These are phyloP conservation scores for Acrobasis suavella DNA, from an alignment of 2,888 invertebrate species.

Conservation along the genomic window DNA sequence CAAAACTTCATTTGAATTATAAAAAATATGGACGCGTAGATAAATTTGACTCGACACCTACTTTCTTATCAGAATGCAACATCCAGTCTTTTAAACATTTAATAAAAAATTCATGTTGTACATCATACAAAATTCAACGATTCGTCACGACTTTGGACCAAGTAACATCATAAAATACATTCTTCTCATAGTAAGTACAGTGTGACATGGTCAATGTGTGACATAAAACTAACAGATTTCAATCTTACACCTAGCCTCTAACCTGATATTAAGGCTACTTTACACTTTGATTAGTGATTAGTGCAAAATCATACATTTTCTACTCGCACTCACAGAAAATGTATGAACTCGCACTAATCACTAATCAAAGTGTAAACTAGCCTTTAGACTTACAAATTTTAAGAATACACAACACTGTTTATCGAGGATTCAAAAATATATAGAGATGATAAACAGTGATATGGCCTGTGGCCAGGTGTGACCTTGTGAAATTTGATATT, in stretches of 20 bases:
- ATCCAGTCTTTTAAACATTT: conserved; percentile 49
- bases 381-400: conserved; percentile 24
- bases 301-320: too few relatives aligned
- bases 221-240: conserved; percentile 27
- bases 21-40: conserved; percentile 49
- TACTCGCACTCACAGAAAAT: too few relatives aligned
- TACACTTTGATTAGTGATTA: too few relatives aligned
- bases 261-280: conserved; percentile 23
- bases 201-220: conserved; percentile 27
- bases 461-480: not conserved
- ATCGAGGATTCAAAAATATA: conserved; percentile 15
- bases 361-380: too few relatives aligned
- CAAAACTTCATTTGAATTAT: conserved; percentile 31
- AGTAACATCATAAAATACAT: conserved; percentile 56
- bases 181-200: conserved; percentile 39
- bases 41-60: conserved; percentile 46
- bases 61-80: conserved; percentile 44
- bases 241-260: conserved; percentile 24
- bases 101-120: conserved; percentile 31
- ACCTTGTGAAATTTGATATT: conserved; percentile 13
- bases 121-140: conserved; percentile 32
- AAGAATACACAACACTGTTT: conserved; percentile 25
- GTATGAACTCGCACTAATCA: too few relatives aligned
- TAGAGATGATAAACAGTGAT: conserved; percentile 14
- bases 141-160: conserved; percentile 40